Base-by-base conservation (phyloP, 2,113 vertebrate genomes). In the Cacatua alba region DNA sequence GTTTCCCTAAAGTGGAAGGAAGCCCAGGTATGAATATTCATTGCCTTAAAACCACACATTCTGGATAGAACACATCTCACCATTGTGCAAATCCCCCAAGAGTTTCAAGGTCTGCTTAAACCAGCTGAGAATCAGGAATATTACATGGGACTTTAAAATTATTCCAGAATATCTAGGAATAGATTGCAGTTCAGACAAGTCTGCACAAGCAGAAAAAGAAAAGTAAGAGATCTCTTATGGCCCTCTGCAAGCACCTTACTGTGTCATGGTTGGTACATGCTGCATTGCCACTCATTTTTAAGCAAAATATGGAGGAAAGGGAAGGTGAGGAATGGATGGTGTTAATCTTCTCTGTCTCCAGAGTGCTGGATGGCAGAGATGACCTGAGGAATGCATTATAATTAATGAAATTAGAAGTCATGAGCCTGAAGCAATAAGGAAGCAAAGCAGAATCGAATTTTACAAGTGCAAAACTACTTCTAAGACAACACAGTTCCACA, bases 201-300 rank as follows among this genome's bases (percentile, higher is more conserved):
- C 51, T 75, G 43, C 0, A 3, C 11, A 55, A 60, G 51, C 17
- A 67, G 31, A 69, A 72, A 44, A 86, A 83, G 3, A 72, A 44
- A 86, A 83, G 3, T 31, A 16, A 2, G 1, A 2, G 37, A 26
- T 11, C 3, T 64, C 5, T 0, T 6, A 10, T 15, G 31, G 15
- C 19, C 17, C 20, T 64, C 19, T 20, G 18, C 8, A 78, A 71
- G 29, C 20, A 65, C 4, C 2, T 2, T 19, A 29, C 3, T 5
- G 1, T 60, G 25, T 26, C 7, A 1, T 13, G 11, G 13, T 3
- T 44, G 24, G 11, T 28, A 6, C 19, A 20, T 16, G 5, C 33
- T 48, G 20, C 3, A 3, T 19, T 53, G 23, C 28, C 6, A 29
- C 12, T 74, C 39, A 28, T 75, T 64, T 70, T 51, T 28, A 60